phyloP scores from a whole-genome alignment of 1,140 invertebrate species.

The Pogonus chalceus region DNA sequence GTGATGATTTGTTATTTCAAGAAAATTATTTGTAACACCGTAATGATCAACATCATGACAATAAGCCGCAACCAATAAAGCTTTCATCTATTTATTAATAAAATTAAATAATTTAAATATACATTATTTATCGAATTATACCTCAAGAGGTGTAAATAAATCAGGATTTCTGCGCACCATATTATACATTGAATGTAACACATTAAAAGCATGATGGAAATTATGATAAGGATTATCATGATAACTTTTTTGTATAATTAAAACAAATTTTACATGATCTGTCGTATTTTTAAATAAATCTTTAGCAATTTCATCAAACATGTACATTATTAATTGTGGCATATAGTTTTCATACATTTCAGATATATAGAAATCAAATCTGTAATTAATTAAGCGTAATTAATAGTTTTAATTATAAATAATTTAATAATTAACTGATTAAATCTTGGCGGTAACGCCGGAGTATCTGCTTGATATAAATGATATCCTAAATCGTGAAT shows the following conservation, averaged over 20 bases:
- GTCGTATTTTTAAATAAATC: constrained; percentile 31
- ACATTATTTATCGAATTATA: constrained; percentile 16
- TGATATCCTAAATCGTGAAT: neutral
- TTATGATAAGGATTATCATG: constrained; percentile 45
- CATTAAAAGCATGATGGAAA: constrained; percentile 46
- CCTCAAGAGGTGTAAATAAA: constrained; percentile 40
- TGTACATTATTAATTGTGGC: constrained; percentile 38
- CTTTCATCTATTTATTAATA: constrained; percentile 33
- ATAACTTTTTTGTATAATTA: constrained; percentile 41
- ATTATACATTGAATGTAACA: constrained; percentile 45
- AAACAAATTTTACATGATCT: constrained; percentile 34
- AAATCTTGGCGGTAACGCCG: constrained; percentile 31
- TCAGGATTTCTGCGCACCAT: constrained; percentile 39
- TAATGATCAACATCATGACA: constrained; percentile 49
- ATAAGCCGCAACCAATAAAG: constrained; percentile 40
- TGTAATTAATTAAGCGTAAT: constrained; percentile 19
- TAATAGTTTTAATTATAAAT: neutral
- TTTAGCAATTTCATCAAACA: constrained; percentile 38
- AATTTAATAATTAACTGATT: constrained; percentile 28
- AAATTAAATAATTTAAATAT: neutral
- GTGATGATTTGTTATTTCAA: constrained; percentile 38
- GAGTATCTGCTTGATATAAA: constrained; percentile 4
- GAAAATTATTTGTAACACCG: constrained; percentile 47
- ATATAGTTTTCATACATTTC: constrained; percentile 35
- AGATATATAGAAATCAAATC: constrained; percentile 43